Conservation (phyloP, 2,797 vertebrate species). For the Sternarchorhynchus goeldii region DNA sequence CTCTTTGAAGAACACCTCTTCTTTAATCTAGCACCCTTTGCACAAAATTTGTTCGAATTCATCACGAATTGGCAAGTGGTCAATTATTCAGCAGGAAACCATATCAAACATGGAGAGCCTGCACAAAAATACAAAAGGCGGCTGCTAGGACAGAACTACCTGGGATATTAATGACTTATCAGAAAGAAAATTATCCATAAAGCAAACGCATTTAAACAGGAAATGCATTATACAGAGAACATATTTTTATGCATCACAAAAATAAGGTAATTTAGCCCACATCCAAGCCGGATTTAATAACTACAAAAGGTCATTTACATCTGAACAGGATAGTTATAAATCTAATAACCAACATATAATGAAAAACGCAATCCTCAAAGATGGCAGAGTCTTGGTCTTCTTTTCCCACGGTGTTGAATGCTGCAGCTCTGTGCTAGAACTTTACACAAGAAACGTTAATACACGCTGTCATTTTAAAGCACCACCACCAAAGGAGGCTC, state of each 20-base stretch:
- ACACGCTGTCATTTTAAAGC: constrained; percentile 18
- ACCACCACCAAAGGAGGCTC: constrained; percentile 18
- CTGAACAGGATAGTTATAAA: neutral
- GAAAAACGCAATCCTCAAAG: neutral
- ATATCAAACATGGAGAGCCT: neutral
- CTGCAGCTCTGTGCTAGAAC: neutral
- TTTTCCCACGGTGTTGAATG: neutral
- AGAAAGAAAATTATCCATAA: neutral
- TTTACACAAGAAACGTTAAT: constrained; percentile 11
- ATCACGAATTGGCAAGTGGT: neutral
- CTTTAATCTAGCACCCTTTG: neutral
- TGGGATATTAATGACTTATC: neutral
- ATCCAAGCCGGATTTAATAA: too few relatives aligned
- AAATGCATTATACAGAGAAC: too few relatives aligned
- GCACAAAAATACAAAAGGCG: neutral
- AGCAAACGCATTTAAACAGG: too few relatives aligned
- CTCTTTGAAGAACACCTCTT: constrained; percentile 31
- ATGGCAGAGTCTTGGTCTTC: neutral
- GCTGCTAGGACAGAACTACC: neutral
- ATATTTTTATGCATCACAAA: too few relatives aligned
- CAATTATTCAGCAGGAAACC: constrained; percentile 1
- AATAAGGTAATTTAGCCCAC: too few relatives aligned
- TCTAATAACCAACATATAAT: neutral
- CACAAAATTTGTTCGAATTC: neutral
- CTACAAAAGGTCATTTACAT: neutral